phyloP scores from a whole-genome alignment of 2,888 invertebrate genomes.

The Piscicola geometra region DNA sequence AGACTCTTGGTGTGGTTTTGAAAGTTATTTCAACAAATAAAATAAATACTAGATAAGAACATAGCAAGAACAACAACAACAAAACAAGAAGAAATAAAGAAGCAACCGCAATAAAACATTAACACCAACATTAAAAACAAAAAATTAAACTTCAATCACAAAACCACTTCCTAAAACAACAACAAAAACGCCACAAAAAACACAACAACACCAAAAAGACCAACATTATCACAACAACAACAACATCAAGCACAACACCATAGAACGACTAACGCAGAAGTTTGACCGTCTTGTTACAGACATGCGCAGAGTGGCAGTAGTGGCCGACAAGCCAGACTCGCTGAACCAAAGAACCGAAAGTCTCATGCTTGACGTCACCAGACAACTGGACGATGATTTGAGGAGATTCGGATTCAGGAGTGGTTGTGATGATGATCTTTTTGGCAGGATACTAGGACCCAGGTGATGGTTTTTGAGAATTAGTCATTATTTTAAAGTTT shows the following conservation, averaged over 20 bases:
- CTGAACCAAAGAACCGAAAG: slow-evolving; percentile 37
- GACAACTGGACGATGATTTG: slow-evolving; percentile 37
- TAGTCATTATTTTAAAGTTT: slow-evolving; percentile 15
- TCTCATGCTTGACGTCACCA: slow-evolving; percentile 36
- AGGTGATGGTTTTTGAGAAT: neutral
- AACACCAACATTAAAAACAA: too few relatives aligned
- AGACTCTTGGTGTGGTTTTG: too few relatives aligned
- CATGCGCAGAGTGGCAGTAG: slow-evolving; percentile 34
- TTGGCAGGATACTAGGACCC: slow-evolving; percentile 1
- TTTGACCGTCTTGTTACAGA: slow-evolving; percentile 8
- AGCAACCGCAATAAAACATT: neutral
- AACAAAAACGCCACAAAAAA: neutral
- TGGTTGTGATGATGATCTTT: slow-evolving; percentile 18
- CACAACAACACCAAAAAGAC: too few relatives aligned
- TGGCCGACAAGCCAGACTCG: slow-evolving; percentile 22
- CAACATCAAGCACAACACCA: neutral
- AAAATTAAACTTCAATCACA: too few relatives aligned
- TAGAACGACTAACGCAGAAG: neutral
- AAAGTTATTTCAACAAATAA: too few relatives aligned
- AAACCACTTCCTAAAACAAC: neutral
- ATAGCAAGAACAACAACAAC: neutral
- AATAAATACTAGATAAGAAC: neutral
- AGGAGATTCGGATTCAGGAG: slow-evolving; percentile 34
- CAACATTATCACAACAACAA: too few relatives aligned
- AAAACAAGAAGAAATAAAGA: neutral